These are phyloP conservation scores for Pachliopta kotzebuea DNA, from an alignment of 2,888 invertebrate species.

Conservation along the genomic window DNA sequence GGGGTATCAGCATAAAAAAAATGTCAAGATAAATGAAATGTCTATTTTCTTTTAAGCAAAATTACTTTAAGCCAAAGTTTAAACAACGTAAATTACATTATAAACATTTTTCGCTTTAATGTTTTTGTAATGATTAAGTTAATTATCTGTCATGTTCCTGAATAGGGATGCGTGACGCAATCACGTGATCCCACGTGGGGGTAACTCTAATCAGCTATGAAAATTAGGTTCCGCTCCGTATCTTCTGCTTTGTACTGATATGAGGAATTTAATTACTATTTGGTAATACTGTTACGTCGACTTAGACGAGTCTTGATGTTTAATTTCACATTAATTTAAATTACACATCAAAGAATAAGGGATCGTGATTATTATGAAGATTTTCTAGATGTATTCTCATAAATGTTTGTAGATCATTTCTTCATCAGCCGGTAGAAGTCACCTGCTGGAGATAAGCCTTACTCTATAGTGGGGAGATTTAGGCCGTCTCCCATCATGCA, in stretches of 20 bases:
- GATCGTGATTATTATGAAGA: not conserved
- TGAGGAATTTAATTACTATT: conserved; percentile 77
- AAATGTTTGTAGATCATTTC: not conserved
- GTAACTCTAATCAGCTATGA: conserved; percentile 79
- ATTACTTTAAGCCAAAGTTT: too few relatives aligned
- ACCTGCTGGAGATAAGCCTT: too few relatives aligned
- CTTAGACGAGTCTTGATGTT: conserved; percentile 62
- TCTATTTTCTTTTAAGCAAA: too few relatives aligned
- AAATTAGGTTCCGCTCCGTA: conserved; percentile 76
- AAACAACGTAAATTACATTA: not conserved
- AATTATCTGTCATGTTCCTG: conserved; percentile 32
- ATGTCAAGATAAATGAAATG: too few relatives aligned
- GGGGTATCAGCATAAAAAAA: too few relatives aligned
- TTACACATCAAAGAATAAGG: conserved; percentile 26
- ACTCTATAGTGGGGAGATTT: too few relatives aligned
- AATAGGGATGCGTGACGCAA: conserved; percentile 54
- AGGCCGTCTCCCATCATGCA: too few relatives aligned
- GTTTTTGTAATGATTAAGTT: conserved; percentile 20
- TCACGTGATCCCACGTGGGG: conserved; percentile 67
- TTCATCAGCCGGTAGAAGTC: too few relatives aligned
- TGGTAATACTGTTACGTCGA: conserved; percentile 65
- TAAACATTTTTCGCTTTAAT: not conserved
- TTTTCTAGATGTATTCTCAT: not conserved
- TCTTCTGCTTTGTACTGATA: conserved; percentile 73
- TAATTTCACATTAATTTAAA: conserved; percentile 46